Conservation (phyloP, 2,797 vertebrate species). For the Jordanella pulchra region DNA sequence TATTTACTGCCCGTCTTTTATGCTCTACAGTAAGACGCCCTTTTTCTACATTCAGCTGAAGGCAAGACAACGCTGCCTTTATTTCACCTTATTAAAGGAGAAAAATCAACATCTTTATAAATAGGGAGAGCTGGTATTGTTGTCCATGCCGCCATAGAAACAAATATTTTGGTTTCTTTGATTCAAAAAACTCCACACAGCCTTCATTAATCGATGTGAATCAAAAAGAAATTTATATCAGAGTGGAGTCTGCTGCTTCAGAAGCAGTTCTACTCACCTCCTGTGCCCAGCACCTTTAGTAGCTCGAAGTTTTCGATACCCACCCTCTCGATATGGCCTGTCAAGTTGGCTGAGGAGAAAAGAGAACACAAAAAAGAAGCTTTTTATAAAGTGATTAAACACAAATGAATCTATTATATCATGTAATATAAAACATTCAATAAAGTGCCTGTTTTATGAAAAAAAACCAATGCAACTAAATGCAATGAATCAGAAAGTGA, state of each 20-base stretch:
- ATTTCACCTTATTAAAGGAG: background rate
- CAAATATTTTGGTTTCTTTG: background rate
- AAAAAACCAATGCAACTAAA: no score
- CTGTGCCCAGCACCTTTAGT: slow-evolving; percentile 96
- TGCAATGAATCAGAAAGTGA: no score
- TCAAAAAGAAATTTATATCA: background rate
- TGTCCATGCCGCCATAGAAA: background rate
- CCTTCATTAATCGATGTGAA: background rate
- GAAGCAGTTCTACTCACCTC: slow-evolving; percentile 84
- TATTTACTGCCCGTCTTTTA: slow-evolving; percentile 5
- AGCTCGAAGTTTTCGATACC: slow-evolving; percentile 99
- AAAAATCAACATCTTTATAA: background rate
- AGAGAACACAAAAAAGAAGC: slow-evolving; percentile 9
- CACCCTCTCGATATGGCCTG: slow-evolving; percentile 95
- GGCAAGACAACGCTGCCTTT: background rate
- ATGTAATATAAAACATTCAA: background rate
- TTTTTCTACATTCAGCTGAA: background rate
- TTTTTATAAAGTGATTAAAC: background rate
- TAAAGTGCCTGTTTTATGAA: no score
- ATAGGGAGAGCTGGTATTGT: background rate
- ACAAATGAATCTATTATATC: background rate
- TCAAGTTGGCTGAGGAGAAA: slow-evolving; percentile 89
- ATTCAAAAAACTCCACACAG: background rate
- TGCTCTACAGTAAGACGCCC: slow-evolving; percentile 1
- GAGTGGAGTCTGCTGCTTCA: background rate